Conservation (phyloP, 2,888 invertebrate genomes). For the Euclidia mi region DNA sequence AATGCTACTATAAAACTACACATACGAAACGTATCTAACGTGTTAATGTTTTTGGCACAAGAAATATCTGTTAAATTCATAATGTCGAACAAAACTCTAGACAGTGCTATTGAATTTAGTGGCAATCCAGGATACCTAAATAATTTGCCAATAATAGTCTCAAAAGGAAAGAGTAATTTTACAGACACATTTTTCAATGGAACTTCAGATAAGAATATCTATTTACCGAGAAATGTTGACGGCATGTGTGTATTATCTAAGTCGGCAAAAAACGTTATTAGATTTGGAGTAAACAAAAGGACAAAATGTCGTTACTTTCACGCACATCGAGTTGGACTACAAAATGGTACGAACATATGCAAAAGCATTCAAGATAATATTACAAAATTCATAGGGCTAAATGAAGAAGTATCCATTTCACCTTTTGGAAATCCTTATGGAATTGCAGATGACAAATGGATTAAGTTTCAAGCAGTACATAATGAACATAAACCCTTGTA, state of each 20-base stretch:
- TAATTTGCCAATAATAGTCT: slow-evolving; percentile 91
- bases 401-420: slow-evolving; percentile 64
- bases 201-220: slow-evolving; percentile 52
- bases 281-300: slow-evolving; percentile 86
- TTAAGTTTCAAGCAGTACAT: slow-evolving; percentile 54
- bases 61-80: slow-evolving; percentile 74
- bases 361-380: slow-evolving; percentile 70
- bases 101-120: slow-evolving; percentile 84
- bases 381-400: slow-evolving; percentile 57
- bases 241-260: slow-evolving; percentile 81
- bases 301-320: slow-evolving; percentile 78
- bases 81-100: slow-evolving; percentile 69
- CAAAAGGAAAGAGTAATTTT: slow-evolving; percentile 69
- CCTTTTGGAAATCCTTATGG: slow-evolving; percentile 77
- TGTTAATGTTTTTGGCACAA: slow-evolving; percentile 68
- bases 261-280: slow-evolving; percentile 69
- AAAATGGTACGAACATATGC: slow-evolving; percentile 69
- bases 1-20: slow-evolving; percentile 76
- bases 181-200: slow-evolving; percentile 73
- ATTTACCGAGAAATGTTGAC: slow-evolving; percentile 74
- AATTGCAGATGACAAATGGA: slow-evolving; percentile 73
- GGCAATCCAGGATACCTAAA: slow-evolving; percentile 94
- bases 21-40: slow-evolving; percentile 61
- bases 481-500: slow-evolving; percentile 56
- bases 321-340: slow-evolving; percentile 28